These are phyloP conservation scores for Notiomystis cincta DNA, from an alignment of 2,113 vertebrate species.

Conservation along the genomic window DNA sequence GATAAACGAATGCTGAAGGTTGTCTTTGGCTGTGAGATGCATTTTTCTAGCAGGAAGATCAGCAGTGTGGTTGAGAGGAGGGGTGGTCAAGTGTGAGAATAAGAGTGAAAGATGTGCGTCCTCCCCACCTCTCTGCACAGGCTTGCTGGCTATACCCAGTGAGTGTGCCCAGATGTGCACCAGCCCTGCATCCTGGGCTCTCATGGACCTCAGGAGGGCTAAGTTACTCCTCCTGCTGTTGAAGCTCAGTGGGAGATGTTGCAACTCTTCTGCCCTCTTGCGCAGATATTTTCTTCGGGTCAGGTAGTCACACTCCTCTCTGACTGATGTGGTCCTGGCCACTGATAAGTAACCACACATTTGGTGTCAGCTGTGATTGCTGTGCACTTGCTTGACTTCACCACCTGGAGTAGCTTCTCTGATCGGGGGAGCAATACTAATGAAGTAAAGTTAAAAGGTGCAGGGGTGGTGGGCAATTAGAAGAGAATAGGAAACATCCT, in stretches of 20 bases:
- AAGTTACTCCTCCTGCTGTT: not conserved
- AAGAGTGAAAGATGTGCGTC: not conserved
- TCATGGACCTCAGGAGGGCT: not conserved
- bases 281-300: not conserved
- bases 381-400: not conserved
- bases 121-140: not conserved
- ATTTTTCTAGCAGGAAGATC: not conserved
- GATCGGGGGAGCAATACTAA: not conserved
- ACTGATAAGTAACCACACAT: rapidly evolving
- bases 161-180: rapidly evolving
- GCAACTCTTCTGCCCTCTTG: not conserved
- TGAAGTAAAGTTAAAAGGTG: not conserved
- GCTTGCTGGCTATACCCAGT: not conserved
- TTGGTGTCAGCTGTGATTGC: not conserved
- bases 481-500: not conserved
- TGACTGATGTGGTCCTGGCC: not conserved
- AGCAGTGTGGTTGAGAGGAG: not conserved
- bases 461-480: not conserved
- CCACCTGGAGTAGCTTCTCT: not conserved
- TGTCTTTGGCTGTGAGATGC: not conserved
- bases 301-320: not conserved
- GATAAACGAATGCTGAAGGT: not conserved
- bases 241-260: not conserved
- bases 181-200: not conserved
- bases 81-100: not conserved